Percentiles rank a stretch among this genome's conserved stretches.
Evolutionary conservation across 2,113 vertebrate genomes (phyloP).

Genomic region (Puffinus mauretanicus): DNA sequence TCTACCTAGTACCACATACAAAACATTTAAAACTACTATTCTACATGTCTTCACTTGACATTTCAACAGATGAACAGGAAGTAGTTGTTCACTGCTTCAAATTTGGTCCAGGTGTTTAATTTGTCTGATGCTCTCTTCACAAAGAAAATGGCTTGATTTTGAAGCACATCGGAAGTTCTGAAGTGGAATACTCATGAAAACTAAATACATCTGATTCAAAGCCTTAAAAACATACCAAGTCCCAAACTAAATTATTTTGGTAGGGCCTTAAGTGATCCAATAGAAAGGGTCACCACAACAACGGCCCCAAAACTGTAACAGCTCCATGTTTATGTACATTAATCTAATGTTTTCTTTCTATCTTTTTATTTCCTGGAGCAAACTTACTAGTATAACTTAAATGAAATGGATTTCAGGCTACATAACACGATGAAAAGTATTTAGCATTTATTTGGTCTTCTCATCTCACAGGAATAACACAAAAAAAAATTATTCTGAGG

Average conservation of each 20-base stretch:
- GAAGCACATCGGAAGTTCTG: background rate
- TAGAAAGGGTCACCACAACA: background rate
- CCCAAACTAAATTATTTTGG: background rate
- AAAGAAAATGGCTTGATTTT: background rate
- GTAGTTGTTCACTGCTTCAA: too few species aligned
- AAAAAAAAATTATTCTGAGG: background rate
- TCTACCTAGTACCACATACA: background rate
- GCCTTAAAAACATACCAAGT: background rate
- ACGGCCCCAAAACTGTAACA: background rate
- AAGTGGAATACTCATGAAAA: background rate
- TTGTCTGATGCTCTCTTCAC: background rate
- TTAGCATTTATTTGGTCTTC: background rate
- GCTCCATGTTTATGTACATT: background rate
- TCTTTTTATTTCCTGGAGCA: background rate
- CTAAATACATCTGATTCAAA: background rate
- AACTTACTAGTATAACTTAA: background rate
- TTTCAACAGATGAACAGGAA: background rate
- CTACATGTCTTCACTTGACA: background rate
- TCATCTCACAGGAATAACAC: background rate
- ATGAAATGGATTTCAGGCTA: background rate
- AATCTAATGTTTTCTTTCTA: background rate
- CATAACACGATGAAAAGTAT: background rate
- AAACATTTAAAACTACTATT: background rate
- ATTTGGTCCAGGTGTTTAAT: background rate
- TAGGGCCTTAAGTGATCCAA: background rate